These are phyloP conservation scores for Microctonus aethiopoides DNA, from an alignment of 2,888 invertebrate species.

Conservation along the genomic window DNA sequence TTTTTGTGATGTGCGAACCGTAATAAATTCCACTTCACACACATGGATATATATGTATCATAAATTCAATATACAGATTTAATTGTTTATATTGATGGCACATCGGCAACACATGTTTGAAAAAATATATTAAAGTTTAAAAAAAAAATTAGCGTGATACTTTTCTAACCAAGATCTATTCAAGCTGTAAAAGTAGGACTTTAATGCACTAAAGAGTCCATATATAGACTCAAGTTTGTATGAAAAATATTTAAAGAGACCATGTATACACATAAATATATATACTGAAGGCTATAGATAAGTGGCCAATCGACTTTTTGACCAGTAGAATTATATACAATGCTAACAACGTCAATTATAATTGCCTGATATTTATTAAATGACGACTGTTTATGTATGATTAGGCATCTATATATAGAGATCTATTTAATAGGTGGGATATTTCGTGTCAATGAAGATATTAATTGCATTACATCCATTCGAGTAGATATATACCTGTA, in stretches of 20 bases:
- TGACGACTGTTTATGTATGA: not conserved
- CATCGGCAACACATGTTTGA: too few species aligned
- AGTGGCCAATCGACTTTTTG: not conserved
- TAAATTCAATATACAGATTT: too few species aligned
- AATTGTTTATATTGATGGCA: too few species aligned
- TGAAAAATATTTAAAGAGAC: not conserved
- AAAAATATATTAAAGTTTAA: too few species aligned
- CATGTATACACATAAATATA: not conserved
- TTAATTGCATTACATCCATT: not conserved
- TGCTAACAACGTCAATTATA: not conserved
- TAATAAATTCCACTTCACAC: slow-evolving; percentile 35
- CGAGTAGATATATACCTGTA: not conserved
- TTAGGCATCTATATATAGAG: not conserved
- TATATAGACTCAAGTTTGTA: too few species aligned
- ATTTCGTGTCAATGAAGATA: not conserved
- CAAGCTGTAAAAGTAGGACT: too few species aligned
- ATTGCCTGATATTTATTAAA: not conserved
- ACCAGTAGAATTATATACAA: not conserved
- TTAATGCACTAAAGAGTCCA: too few species aligned
- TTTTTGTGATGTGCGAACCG: slow-evolving; percentile 52
- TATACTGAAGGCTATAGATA: not conserved
- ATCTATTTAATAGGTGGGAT: not conserved
- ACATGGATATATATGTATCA: too few species aligned
- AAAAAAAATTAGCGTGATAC: too few species aligned
- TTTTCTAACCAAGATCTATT: too few species aligned